These are phyloP conservation scores for Burhinus bistriatus DNA, from an alignment of 2,113 vertebrate species.

Conservation along the genomic window DNA sequence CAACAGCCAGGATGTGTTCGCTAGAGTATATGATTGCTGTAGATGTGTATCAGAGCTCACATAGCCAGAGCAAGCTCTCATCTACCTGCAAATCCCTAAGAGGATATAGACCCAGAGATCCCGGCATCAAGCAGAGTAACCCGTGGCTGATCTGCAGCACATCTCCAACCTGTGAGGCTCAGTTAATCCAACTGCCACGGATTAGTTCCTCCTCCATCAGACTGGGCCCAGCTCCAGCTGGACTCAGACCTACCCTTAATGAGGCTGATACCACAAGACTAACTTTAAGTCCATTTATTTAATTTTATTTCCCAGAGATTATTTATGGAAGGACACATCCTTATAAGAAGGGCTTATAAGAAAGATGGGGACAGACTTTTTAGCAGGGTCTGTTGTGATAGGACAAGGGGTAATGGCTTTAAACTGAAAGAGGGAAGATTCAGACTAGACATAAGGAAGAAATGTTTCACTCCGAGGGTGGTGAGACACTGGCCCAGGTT, in stretches of 20 bases:
- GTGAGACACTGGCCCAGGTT: accelerated
- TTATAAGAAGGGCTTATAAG: background rate
- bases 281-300: background rate
- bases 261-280: background rate
- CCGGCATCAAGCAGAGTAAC: background rate
- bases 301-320: background rate
- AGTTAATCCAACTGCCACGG: background rate
- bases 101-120: background rate
- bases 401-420: background rate
- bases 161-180: background rate
- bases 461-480: background rate
- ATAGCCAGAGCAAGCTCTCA: background rate
- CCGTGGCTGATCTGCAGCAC: background rate
- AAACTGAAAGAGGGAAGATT: background rate
- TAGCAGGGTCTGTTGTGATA: background rate
- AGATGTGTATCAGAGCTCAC: background rate
- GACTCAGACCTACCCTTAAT: background rate
- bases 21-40: accelerated
- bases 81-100: too few species aligned
- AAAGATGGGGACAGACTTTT: background rate
- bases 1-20: background rate
- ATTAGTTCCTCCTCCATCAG: background rate
- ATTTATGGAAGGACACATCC: background rate
- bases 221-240: background rate
- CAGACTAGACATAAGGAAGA: background rate